Conservation (phyloP, 2,797 vertebrate genomes). For the Artibeus jamaicensis region DNA sequence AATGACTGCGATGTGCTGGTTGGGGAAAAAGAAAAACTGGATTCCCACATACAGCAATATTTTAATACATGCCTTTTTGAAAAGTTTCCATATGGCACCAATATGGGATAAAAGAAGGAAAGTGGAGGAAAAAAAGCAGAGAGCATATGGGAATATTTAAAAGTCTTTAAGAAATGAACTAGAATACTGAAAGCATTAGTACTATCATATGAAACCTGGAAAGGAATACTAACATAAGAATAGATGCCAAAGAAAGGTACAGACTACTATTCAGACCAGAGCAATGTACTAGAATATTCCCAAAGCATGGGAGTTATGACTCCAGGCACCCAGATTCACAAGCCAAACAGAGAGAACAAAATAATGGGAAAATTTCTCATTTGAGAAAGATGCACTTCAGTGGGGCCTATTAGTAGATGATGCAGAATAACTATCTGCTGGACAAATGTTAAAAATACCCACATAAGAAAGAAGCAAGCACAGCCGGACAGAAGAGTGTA, state of each 20-base stretch:
- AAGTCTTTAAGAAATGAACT: slow-evolving; percentile 18
- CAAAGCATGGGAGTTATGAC: neutral
- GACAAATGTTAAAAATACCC: neutral
- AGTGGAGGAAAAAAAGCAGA: neutral
- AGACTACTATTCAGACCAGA: neutral
- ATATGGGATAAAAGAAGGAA: neutral
- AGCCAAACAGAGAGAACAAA: neutral
- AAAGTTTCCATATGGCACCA: neutral
- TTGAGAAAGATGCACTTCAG: neutral
- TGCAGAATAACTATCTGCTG: neutral
- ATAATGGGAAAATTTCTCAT: neutral
- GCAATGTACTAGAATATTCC: neutral
- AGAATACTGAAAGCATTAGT: neutral
- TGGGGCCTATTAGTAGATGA: neutral
- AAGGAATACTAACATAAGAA: neutral
- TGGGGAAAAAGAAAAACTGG: neutral
- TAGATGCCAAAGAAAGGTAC: neutral
- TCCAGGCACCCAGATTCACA: neutral
- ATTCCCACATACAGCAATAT: neutral
- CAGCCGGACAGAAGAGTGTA: neutral
- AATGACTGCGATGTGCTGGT: neutral
- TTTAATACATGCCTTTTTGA: neutral
- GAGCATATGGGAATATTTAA: slow-evolving; percentile 3
- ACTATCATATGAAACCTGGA: neutral
- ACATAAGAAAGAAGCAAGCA: neutral